Base-by-base conservation (phyloP, 2,888 invertebrate genomes). In the Biston stratarius region DNA sequence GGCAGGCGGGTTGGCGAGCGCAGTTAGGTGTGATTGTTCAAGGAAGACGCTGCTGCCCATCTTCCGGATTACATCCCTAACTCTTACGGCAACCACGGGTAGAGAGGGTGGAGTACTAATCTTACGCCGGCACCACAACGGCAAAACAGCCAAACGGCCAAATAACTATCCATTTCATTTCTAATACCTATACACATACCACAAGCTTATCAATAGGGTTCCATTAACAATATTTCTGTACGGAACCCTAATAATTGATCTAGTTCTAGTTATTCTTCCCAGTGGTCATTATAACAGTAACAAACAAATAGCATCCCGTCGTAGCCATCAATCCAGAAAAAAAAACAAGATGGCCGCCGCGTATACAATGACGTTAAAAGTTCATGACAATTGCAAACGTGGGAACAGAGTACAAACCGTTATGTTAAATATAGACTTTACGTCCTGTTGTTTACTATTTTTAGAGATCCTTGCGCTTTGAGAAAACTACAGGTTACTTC, bases 391-490 rank as follows among this genome's bases (percentile, higher is more conserved):
- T 61, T 53, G 36, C 42, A 42, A 58, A 60, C 78, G 81, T 81
- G 82, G 76, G 81, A 82, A 77, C 69, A 75, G 67, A 73, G 75
- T 71, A 24, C 33, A 49, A 7, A 69, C 82, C 81, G 82, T 82
- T 82, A 81, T 14, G 56, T 47, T 77, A 74, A 77, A 52, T 66
- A 51, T 75, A 72, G 71, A 40, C 61, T 36, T 58, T 7, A 58
- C 77, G 74, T 80, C 82, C 80, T 79, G 80, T 74, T 74, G 70
- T 72, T 72, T 74, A 72, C 74, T 77, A 74, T 70, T 70, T 67
- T 70, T 72, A 79, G 73, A 66, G 76, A 69, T 75, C 75, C 72
- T 63, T 69, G 15, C 10, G 0, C 0, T 10, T 24, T 52, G 10
- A 65, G 36, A 40, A 34, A 70, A 67, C 49, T 24, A 3, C 24